Evolutionary conservation across 1,140 invertebrate species (phyloP).

Genomic region (Schmidtea mediterranea): DNA sequence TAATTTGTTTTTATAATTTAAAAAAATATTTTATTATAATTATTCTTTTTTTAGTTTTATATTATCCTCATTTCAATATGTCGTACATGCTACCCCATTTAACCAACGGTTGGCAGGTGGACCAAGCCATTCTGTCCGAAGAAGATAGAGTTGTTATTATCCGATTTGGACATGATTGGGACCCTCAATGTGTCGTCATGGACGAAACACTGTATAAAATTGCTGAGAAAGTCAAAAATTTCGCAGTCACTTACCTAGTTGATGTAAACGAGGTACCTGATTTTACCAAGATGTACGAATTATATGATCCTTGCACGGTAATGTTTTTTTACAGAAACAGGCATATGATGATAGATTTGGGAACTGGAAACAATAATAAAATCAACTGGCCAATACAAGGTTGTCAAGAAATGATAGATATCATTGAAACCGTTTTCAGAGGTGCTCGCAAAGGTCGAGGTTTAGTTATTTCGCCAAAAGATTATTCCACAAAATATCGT

Average conservation of each 20-base stretch:
- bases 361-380: constrained; percentile 95
- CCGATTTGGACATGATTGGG: constrained; percentile 95
- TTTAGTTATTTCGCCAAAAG: constrained; percentile 95
- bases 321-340: constrained; percentile 99
- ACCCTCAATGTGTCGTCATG: constrained; percentile 99
- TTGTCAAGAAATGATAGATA: constrained; percentile 97
- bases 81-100: constrained; percentile 97
- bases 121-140: constrained; percentile 88
- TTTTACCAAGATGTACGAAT: constrained; percentile 86
- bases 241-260: constrained; percentile 85
- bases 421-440: constrained; percentile 84
- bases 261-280: constrained; percentile 94
- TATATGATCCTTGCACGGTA: constrained; percentile 93
- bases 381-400: constrained; percentile 98
- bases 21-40: no score
- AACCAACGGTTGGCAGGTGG: constrained; percentile 96
- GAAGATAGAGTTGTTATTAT: constrained; percentile 90
- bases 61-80: no score
- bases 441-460: constrained; percentile 90
- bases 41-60: no score
- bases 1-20: no score
- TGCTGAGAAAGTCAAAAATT: constrained; percentile 77
- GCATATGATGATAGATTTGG: constrained; percentile 99
- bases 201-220: constrained; percentile 84
- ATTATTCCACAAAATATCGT: constrained; percentile 98